Conservation (phyloP, 2,888 invertebrate species). For the Carpatolechia fugitivella region DNA sequence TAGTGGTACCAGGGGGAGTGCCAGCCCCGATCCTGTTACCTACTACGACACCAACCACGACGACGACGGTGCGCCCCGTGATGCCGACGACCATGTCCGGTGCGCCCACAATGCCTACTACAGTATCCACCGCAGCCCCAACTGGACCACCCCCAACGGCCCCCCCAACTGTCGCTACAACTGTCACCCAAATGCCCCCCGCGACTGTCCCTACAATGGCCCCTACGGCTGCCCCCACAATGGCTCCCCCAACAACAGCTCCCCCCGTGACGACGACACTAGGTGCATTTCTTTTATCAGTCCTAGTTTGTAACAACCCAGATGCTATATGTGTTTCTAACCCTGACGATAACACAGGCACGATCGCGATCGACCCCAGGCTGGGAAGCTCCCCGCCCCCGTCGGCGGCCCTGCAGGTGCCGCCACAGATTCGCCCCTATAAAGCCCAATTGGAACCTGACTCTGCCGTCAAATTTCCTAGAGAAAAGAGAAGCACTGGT, state of each 20-base stretch:
- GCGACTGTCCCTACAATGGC: constrained; percentile 29
- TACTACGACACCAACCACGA: constrained; percentile 36
- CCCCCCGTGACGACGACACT: constrained; percentile 28
- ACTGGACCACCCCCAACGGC: constrained; percentile 22
- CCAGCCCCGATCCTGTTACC: constrained; percentile 53
- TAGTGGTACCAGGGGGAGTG: constrained; percentile 60
- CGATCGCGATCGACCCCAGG: constrained; percentile 68
- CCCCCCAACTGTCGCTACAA: constrained; percentile 13
- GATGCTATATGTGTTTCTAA: constrained; percentile 68
- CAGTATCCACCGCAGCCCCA: constrained; percentile 25
- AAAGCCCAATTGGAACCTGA: constrained; percentile 54
- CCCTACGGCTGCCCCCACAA: constrained; percentile 23
- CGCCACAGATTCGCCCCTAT: constrained; percentile 49
- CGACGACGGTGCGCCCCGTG: constrained; percentile 42
- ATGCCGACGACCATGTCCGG: constrained; percentile 18
- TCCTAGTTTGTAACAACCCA: constrained; percentile 64
- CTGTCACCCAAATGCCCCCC: constrained; percentile 23
- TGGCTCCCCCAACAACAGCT: constrained; percentile 10
- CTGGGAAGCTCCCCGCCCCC: constrained; percentile 63
- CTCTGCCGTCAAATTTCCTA: constrained; percentile 62
- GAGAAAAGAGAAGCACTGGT: constrained; percentile 47
- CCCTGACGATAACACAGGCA: constrained; percentile 62
- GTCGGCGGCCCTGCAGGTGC: constrained; percentile 48
- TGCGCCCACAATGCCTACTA: constrained; percentile 19
- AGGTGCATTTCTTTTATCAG: constrained; percentile 56